Percentiles rank a stretch among this genome's conserved stretches.
Evolutionary conservation across 2,888 invertebrate genomes (phyloP).

Genomic region (Caenorhabditis sp.): DNA sequence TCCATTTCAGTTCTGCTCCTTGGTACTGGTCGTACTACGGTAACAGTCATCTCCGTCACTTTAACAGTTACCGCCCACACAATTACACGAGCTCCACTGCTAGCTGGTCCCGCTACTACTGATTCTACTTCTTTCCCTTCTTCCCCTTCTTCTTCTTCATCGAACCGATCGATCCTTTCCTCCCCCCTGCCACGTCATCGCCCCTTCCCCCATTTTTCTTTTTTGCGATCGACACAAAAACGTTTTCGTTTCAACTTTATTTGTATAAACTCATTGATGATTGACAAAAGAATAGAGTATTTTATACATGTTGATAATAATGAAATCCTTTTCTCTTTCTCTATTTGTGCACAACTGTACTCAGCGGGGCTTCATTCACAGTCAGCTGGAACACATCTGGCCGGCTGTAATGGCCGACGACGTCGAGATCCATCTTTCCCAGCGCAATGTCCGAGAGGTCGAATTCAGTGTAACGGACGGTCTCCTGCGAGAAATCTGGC

Average conservation of each 20-base stretch:
- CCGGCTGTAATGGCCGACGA: constrained; percentile 68
- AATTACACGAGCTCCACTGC: constrained; percentile 66
- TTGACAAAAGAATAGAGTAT: not conserved
- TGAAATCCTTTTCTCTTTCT: not conserved
- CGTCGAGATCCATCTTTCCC: constrained; percentile 71
- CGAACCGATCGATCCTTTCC: constrained; percentile 29
- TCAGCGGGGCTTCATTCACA: constrained; percentile 60
- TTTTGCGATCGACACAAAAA: constrained; percentile 36
- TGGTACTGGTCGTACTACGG: constrained; percentile 74
- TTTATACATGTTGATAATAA: constrained; percentile 3
- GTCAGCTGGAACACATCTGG: constrained; percentile 68
- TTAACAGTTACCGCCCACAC: constrained; percentile 77
- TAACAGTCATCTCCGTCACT: constrained; percentile 73
- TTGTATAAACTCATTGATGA: constrained; percentile 32
- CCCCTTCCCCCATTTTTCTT: not conserved
- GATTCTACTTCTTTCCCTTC: constrained; percentile 12
- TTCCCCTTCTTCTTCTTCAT: constrained; percentile 16
- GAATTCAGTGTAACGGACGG: constrained; percentile 60
- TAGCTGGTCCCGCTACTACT: constrained; percentile 63
- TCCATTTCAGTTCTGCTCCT: constrained; percentile 63
- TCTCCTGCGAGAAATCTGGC: constrained; percentile 67
- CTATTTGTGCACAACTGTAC: constrained; percentile 39
- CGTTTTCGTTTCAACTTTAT: constrained; percentile 6
- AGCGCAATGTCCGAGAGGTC: constrained; percentile 63
- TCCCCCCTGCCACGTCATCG: constrained; percentile 40